These are phyloP conservation scores for Alauda arvensis DNA, from an alignment of 2,797 vertebrate species.

Conservation along the genomic window DNA sequence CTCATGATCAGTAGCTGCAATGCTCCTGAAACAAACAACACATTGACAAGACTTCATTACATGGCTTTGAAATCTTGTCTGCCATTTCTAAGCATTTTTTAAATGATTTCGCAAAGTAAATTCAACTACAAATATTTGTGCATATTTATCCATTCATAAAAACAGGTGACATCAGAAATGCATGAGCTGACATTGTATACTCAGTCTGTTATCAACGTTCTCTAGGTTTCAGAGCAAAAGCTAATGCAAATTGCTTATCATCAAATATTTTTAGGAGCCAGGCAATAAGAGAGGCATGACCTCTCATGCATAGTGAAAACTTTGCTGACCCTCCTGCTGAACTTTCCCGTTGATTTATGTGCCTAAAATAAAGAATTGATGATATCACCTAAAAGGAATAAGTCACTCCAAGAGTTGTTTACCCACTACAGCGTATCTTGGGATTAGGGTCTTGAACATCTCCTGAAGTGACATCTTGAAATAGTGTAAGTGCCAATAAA, in stretches of 20 bases:
- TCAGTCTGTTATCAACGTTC: not conserved
- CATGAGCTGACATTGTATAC: not conserved
- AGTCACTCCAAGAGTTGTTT: not conserved
- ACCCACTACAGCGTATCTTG: not conserved
- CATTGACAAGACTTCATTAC: not conserved
- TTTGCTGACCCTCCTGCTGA: not conserved
- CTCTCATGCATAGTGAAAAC: not conserved
- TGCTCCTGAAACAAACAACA: slow-evolving; percentile 82
- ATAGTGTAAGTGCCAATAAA: not conserved
- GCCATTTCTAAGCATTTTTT: not conserved
- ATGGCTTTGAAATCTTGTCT: not conserved
- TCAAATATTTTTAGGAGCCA: not conserved
- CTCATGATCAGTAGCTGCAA: slow-evolving; percentile 95
- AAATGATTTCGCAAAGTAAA: not conserved
- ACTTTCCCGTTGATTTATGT: not conserved
- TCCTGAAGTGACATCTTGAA: not conserved
- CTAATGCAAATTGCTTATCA: not conserved
- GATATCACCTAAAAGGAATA: not conserved
- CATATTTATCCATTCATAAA: not conserved
- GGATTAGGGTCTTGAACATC: not conserved
- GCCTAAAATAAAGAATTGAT: not conserved
- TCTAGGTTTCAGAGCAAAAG: not conserved
- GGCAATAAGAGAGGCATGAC: not conserved
- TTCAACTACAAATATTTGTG: not conserved
- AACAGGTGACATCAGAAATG: not conserved